Conservation (phyloP, 1,140 invertebrate genomes). For the Philotrypesis tridentata region DNA sequence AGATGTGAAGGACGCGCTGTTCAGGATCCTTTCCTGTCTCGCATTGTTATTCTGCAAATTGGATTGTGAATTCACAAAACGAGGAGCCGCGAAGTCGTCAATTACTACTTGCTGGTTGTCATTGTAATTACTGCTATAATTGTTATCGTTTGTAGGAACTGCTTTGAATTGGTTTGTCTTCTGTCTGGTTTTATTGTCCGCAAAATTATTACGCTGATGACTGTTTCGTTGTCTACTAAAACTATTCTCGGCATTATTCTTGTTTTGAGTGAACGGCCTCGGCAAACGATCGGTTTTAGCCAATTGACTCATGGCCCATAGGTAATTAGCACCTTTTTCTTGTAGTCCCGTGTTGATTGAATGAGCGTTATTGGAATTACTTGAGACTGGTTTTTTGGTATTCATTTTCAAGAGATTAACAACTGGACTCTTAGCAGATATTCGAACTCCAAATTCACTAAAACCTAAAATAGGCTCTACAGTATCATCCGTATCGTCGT, state of each 20-base stretch:
- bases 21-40: slow-evolving; percentile 7
- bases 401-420: not conserved
- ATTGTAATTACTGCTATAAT: not conserved
- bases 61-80: not conserved
- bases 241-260: not conserved
- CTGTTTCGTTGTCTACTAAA: not conserved
- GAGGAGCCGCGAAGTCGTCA: slow-evolving; percentile 27
- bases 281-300: slow-evolving; percentile 59
- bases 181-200: not conserved
- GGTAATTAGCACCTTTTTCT: slow-evolving; percentile 14
- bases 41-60: not conserved
- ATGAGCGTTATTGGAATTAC: not conserved
- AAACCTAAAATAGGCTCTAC: not conserved
- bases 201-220: not conserved
- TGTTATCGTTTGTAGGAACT: not conserved
- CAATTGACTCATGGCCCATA: slow-evolving; percentile 59
- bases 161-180: not conserved
- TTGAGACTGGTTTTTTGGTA: not conserved
- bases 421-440: not conserved
- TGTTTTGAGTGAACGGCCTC: slow-evolving; percentile 56
- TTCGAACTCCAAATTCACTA: slow-evolving; percentile 5
- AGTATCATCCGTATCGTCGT: slow-evolving; percentile 12
- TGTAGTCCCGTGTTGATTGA: slow-evolving; percentile 23
- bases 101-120: not conserved
- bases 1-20: not conserved